phyloP scores from a whole-genome alignment of 92 coral and sea anemone genomes.

The Paramuricea clavata region DNA sequence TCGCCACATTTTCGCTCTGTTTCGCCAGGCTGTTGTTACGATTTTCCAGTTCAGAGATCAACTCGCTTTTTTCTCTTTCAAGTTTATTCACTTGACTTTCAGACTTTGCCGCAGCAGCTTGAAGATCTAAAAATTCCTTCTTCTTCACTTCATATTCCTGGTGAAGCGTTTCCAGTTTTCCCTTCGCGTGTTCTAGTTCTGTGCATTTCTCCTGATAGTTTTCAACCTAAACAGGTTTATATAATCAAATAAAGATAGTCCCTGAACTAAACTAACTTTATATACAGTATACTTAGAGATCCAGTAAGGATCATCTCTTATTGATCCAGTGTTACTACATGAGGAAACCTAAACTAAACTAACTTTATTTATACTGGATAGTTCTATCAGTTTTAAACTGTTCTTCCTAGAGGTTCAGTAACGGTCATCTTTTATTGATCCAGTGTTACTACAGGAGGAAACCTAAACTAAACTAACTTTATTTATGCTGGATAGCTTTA shows the following conservation, averaged over 20 bases:
- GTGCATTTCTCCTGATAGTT: conserved; percentile 19
- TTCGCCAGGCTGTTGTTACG: conserved; percentile 5
- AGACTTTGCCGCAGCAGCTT: background rate
- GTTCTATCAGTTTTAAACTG: too few relatives aligned
- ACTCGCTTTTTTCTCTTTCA: conserved; percentile 32
- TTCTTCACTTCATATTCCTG: conserved; percentile 15
- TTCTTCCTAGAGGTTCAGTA: too few relatives aligned
- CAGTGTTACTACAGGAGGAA: too few relatives aligned
- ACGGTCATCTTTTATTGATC: too few relatives aligned
- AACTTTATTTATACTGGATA: too few relatives aligned
- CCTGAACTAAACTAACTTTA: too few relatives aligned
- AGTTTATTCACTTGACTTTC: conserved; percentile 18
- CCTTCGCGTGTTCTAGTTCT: conserved; percentile 8
- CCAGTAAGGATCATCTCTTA: too few relatives aligned
- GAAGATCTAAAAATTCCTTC: background rate
- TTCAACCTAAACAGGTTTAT: background rate
- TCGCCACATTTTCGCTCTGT: conserved; percentile 11
- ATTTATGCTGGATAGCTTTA: too few relatives aligned
- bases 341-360: too few relatives aligned
- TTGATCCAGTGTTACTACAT: too few relatives aligned
- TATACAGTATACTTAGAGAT: background rate
- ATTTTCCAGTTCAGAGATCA: conserved; percentile 6
- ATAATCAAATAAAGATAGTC: too few relatives aligned
- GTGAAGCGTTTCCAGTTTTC: background rate
- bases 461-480: too few relatives aligned